Conservation (phyloP, 2,797 vertebrate genomes). For the Scleropages formosus region DNA sequence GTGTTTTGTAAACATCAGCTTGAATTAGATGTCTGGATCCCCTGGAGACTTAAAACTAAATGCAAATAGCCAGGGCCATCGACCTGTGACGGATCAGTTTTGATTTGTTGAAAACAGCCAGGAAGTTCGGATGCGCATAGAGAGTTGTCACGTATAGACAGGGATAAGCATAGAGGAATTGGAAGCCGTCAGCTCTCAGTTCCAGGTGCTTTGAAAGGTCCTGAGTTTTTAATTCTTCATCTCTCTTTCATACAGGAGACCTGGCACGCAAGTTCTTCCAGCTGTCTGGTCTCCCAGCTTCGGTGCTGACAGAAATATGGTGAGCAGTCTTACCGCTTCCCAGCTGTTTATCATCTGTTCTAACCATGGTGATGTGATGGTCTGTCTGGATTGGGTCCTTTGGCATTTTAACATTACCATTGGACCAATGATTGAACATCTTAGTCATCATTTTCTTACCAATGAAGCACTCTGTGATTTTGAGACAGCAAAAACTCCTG, state of each 20-base stretch:
- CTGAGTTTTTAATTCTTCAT: slow-evolving; percentile 9
- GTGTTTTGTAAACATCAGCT: not conserved
- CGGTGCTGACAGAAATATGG: slow-evolving; percentile 83
- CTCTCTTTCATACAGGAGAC: slow-evolving; percentile 61
- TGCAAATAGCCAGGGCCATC: too few relatives aligned
- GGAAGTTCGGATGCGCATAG: not conserved
- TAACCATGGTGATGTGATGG: not conserved
- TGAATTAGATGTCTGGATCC: not conserved
- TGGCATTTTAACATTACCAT: not conserved
- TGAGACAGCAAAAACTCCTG: not conserved
- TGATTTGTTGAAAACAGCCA: not conserved
- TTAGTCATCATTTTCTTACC: not conserved
- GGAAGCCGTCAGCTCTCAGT: too few relatives aligned
- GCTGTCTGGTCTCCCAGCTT: slow-evolving; percentile 76
- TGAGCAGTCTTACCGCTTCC: slow-evolving; percentile 47
- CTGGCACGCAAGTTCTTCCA: slow-evolving; percentile 81
- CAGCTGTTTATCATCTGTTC: not conserved
- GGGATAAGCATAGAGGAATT: too few relatives aligned
- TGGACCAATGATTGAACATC: slow-evolving; percentile 5
- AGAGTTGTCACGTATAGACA: too few relatives aligned
- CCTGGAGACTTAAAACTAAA: not conserved
- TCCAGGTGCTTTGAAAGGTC: not conserved
- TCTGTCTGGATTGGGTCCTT: not conserved
- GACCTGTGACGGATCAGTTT: not conserved
- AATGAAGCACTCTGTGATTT: not conserved